Base-by-base conservation (phyloP, 2,113 vertebrate genomes). In the Urocynchramus pylzowi region DNA sequence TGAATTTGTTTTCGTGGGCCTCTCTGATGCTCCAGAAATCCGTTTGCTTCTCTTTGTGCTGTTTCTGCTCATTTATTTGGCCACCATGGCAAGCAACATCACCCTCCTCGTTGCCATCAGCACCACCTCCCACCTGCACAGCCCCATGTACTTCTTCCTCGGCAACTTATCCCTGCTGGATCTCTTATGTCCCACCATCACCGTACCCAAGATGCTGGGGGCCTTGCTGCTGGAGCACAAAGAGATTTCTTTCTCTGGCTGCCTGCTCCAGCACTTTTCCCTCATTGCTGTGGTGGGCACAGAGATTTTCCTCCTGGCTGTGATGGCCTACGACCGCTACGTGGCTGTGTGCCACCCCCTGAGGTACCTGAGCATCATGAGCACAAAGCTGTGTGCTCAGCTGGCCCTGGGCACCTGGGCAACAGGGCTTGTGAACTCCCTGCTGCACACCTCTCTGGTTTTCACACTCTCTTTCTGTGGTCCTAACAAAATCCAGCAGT, bases 121-220 rank as follows among this genome's bases (percentile, higher is more conserved):
- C 41, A 19, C 63, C 5, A 88, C 97, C 28, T 2, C 73, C 19
- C 70, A 2, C 24, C 89, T 98, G 53, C 97, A 96, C 82, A 93
- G 23, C 44, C 97, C 97, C 75, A 97, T 95, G 96, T 98, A 96
- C 90, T 96, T 97, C 57, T 95, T 98, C 61, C 96, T 98, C 2
- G 31, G 93, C 93, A 96, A 74, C 24, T 63, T 97, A 21, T 87
- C 98, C 87, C 65, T 97, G 0, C 74, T 96, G 87, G 97, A 98
- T 35, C 24, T 95, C 74, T 77, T 97, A 5, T 97, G 97, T 42
- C 82, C 97, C 52, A 96, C 96, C 35, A 52, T 84, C 83, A 95
- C 90, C 0, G 41, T 97, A 65, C 97, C 61, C 1, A 98, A 93
- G 93, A 96, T 97, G 93, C 84, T 98, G 76, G 78, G 44, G 33